phyloP scores from a whole-genome alignment of 1,140 invertebrate genomes.

The Tetramorium simillimum region DNA sequence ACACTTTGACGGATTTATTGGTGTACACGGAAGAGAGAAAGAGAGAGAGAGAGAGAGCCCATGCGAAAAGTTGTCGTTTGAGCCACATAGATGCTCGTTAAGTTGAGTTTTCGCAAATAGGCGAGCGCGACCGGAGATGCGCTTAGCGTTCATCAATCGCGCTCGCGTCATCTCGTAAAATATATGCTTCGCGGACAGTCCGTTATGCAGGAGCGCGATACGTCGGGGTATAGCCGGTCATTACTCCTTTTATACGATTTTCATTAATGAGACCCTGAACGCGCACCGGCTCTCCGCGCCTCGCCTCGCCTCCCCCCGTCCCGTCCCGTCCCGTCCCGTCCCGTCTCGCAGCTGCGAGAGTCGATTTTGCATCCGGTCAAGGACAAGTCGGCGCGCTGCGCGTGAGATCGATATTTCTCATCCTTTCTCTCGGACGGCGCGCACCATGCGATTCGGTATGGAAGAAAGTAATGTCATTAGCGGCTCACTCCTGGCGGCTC shows the following conservation, averaged over 20 bases:
- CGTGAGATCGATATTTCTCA: slow-evolving; percentile 56
- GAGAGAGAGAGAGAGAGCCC: background rate
- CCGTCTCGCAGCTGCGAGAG: slow-evolving; percentile 10
- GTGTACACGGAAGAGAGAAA: background rate
- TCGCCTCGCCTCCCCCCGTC: background rate
- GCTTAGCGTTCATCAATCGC: slow-evolving; percentile 55
- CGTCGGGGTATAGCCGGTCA: slow-evolving; percentile 23
- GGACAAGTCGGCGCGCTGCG: slow-evolving; percentile 4
- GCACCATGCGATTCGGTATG: slow-evolving; percentile 14
- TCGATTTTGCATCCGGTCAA: slow-evolving; percentile 62
- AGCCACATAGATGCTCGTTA: slow-evolving; percentile 38
- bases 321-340: background rate
- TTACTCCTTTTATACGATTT: slow-evolving; percentile 49
- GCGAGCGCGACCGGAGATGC: slow-evolving; percentile 26
- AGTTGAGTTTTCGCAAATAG: slow-evolving; percentile 30
- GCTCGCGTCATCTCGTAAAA: slow-evolving; percentile 40
- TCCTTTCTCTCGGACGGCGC: background rate
- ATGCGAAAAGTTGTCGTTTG: slow-evolving; percentile 54
- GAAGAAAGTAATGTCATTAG: slow-evolving; percentile 65
- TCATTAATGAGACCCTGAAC: slow-evolving; percentile 29
- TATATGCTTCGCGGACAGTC: slow-evolving; percentile 35
- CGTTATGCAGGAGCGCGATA: slow-evolving; percentile 32
- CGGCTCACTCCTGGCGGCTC: slow-evolving; percentile 20
- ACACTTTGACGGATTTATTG: slow-evolving; percentile 47
- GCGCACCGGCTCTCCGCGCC: background rate